Conservation (phyloP, 2,797 vertebrate species). For the Megaceryle alcyon region DNA sequence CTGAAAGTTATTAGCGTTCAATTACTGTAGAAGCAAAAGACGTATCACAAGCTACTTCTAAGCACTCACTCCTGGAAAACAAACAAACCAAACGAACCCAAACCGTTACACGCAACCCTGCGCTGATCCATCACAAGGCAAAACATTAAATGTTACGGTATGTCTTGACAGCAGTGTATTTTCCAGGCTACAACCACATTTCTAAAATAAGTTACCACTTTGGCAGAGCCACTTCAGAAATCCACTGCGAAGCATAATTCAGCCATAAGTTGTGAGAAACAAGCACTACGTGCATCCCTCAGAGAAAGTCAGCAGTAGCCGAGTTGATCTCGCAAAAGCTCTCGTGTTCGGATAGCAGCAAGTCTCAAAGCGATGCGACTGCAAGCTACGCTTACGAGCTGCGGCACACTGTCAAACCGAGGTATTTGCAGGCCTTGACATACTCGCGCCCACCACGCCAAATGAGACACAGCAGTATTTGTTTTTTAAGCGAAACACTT, state of each 20-base stretch:
- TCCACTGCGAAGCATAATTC: not conserved
- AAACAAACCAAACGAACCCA: rapidly evolving
- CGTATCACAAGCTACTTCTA: not conserved
- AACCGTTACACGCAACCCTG: not conserved
- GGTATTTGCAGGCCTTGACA: not conserved
- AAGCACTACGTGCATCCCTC: not conserved
- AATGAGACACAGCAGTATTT: not conserved
- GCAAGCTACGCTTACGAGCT: not conserved
- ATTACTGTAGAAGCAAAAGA: not conserved
- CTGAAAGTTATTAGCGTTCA: not conserved
- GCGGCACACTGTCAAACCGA: rapidly evolving
- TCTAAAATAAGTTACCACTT: not conserved
- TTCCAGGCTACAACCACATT: not conserved
- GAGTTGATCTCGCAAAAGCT: rapidly evolving
- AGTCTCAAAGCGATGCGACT: not conserved
- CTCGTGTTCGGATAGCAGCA: not conserved
- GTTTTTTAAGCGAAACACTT: not conserved
- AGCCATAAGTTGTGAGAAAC: not conserved
- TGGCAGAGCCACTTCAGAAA: not conserved
- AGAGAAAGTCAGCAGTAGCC: not conserved
- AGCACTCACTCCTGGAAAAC: not conserved
- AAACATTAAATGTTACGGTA: not conserved
- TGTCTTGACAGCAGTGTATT: not conserved
- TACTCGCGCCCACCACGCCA: not conserved
- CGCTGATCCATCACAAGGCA: not conserved